A percentile compares a stretch with the other conserved stretches of the same genome.
phyloP scores from a whole-genome alignment of 1,140 invertebrate genomes.

The Varroa destructor region DNA sequence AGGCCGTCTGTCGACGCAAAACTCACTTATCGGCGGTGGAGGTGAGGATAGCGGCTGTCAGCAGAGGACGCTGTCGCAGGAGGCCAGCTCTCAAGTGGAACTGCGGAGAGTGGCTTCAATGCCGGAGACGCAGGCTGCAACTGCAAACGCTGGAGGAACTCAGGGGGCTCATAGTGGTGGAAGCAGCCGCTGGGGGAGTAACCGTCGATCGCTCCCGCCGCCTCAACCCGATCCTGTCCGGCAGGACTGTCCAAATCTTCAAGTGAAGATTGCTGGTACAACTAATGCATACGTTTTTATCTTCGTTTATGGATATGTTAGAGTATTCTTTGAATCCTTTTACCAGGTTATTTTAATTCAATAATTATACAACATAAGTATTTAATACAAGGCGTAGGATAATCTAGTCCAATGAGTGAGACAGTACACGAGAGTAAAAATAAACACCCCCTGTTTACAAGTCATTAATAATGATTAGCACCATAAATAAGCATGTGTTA shows the following conservation, averaged over 20 bases:
- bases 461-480: too few relatives aligned
- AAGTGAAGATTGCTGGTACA: slow-evolving; percentile 21
- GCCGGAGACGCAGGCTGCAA: slow-evolving; percentile 23
- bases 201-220: slow-evolving; percentile 16
- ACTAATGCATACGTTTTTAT: neutral
- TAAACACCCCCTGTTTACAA: too few relatives aligned
- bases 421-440: too few relatives aligned
- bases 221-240: slow-evolving; percentile 21
- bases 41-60: too few relatives aligned
- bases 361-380: too few relatives aligned
- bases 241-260: slow-evolving; percentile 26
- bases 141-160: neutral
- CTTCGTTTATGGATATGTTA: too few relatives aligned
- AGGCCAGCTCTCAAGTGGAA: slow-evolving; percentile 26
- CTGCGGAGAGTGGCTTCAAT: slow-evolving; percentile 27
- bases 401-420: too few relatives aligned
- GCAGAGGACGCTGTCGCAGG: slow-evolving; percentile 4
- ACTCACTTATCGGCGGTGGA: neutral
- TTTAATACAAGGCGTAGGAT: too few relatives aligned
- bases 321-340: too few relatives aligned
- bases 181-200: neutral
- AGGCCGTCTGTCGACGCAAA: slow-evolving; percentile 10
- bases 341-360: too few relatives aligned
- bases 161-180: too few relatives aligned
- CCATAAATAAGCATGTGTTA: too few relatives aligned